Percentiles rank a stretch among this genome's conserved stretches.
Conservation (phyloP, 2,113 vertebrate species). For the Otis tarda region DNA sequence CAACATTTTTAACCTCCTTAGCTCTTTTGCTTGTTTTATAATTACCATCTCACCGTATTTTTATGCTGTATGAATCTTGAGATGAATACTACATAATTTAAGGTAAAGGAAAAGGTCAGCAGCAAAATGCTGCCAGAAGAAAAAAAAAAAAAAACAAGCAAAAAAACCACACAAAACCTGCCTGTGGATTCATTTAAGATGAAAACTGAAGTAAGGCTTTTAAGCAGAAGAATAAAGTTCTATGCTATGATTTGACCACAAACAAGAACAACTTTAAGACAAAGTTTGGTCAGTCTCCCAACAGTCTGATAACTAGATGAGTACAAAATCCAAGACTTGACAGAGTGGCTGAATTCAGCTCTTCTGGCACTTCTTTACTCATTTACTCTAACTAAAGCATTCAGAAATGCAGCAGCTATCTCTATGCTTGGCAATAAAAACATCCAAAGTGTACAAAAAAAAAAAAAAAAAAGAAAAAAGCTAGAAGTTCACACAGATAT, state of each 20-base stretch:
- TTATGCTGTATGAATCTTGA: neutral
- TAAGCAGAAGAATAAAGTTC: neutral
- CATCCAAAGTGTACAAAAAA: neutral
- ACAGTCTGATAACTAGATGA: neutral
- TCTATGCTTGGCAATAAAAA: neutral
- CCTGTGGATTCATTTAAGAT: neutral
- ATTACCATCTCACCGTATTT: neutral
- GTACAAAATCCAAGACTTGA: neutral
- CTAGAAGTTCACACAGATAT: neutral
- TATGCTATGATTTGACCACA: neutral
- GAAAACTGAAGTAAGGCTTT: neutral
- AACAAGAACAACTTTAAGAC: neutral
- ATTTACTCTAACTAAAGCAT: neutral
- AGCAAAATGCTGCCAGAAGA: neutral
- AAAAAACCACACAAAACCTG: fast-evolving
- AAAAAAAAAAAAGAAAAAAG: neutral
- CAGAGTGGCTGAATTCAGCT: neutral
- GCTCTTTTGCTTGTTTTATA: neutral
- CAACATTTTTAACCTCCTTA: neutral
- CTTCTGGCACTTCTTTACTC: neutral
- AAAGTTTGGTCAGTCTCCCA: neutral
- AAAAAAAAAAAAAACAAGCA: neutral
- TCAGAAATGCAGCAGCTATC: neutral
- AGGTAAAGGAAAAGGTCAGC: neutral
- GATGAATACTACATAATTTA: neutral